Conservation (phyloP, 1,140 invertebrate species). For the Cydia fagiglandana region DNA sequence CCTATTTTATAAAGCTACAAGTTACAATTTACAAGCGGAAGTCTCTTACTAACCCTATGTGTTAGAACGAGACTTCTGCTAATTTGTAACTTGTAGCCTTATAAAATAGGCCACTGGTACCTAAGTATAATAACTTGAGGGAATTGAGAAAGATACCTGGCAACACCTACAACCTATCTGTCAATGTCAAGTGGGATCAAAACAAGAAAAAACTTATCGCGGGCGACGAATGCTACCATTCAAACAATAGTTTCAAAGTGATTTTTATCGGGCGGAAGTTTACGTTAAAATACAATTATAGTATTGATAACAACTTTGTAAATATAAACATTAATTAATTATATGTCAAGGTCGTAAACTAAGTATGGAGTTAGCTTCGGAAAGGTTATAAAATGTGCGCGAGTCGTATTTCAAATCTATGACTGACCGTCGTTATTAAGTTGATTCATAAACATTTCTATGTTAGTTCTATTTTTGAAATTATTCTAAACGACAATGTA, state of each 20-base stretch:
- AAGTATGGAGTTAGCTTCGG: not conserved
- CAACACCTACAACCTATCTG: not conserved
- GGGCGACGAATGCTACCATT: no score
- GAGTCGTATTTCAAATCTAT: conserved; percentile 1
- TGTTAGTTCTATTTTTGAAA: not conserved
- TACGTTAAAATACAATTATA: not conserved
- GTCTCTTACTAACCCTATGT: no score
- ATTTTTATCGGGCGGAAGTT: not conserved
- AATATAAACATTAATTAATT: not conserved
- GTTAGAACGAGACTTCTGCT: no score
- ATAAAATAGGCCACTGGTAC: no score
- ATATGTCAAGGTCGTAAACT: not conserved
- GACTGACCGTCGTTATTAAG: not conserved
- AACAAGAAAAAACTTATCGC: not conserved
- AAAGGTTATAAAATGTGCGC: not conserved
- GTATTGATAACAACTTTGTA: not conserved
- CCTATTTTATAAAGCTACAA: no score
- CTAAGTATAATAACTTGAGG: not conserved
- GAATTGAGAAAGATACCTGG: not conserved
- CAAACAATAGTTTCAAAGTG: not conserved
- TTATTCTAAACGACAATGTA: not conserved
- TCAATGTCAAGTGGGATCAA: not conserved
- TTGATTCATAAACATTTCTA: not conserved
- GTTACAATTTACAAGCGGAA: no score
- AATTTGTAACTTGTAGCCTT: no score